Evolutionary conservation across 1,140 invertebrate genomes (phyloP).

Genomic region (Lysiphlebus fabarum): DNA sequence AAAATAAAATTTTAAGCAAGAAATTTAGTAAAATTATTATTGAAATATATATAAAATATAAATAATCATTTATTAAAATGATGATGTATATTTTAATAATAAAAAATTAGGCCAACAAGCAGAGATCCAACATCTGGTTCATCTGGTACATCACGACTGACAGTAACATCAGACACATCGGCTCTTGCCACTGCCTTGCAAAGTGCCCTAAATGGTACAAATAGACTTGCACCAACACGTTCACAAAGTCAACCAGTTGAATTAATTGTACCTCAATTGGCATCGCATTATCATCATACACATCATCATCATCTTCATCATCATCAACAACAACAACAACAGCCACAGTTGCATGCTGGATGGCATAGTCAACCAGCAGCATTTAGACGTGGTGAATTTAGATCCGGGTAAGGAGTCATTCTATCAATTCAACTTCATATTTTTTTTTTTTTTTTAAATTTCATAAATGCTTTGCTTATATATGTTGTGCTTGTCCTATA

Average conservation of each 20-base stretch:
- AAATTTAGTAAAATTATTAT: neutral
- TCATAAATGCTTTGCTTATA: too few species aligned
- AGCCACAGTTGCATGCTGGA: slow-evolving; percentile 39
- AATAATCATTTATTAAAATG: neutral
- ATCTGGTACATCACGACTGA: slow-evolving; percentile 47
- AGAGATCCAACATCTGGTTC: slow-evolving; percentile 46
- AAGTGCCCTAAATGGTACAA: slow-evolving; percentile 41
- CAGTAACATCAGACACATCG: slow-evolving; percentile 47
- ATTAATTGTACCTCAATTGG: slow-evolving; percentile 43
- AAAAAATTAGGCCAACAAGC: slow-evolving; percentile 36
- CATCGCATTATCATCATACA: slow-evolving; percentile 38
- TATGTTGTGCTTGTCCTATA: too few species aligned
- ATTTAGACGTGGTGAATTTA: slow-evolving; percentile 50
- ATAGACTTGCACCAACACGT: slow-evolving; percentile 48
- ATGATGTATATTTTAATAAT: neutral
- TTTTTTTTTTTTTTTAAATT: neutral
- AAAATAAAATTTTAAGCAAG: slow-evolving; percentile 4
- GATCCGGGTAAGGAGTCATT: slow-evolving; percentile 40
- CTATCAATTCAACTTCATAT: neutral
- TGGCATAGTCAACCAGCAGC: slow-evolving; percentile 52
- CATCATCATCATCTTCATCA: slow-evolving; percentile 25
- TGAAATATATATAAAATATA: neutral
- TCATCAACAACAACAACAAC: slow-evolving; percentile 35
- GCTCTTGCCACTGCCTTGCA: slow-evolving; percentile 48
- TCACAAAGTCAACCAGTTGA: slow-evolving; percentile 57